Conservation (phyloP, 2,888 invertebrate species). For the Rambutsinella grinnellia region DNA sequence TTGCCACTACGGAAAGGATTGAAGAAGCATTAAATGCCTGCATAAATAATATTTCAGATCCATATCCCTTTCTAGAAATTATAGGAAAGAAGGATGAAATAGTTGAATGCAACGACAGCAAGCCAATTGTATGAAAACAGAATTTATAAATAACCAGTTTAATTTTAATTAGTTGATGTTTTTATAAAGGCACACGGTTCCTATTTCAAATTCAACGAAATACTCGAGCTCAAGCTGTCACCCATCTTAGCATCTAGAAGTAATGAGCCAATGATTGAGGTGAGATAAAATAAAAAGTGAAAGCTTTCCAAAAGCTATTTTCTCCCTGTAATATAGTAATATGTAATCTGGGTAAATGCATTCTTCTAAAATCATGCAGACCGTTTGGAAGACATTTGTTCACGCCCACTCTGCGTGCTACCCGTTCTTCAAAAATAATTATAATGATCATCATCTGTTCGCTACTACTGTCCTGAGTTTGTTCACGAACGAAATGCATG, state of each 20-base stretch:
- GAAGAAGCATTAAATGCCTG: slow-evolving; percentile 37
- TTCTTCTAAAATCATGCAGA: no score
- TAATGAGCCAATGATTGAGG: slow-evolving; percentile 61
- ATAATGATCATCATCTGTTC: slow-evolving; percentile 61
- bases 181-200: slow-evolving; percentile 30
- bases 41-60: slow-evolving; percentile 14
- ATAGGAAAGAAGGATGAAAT: background rate
- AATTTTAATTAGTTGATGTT: background rate
- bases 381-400: slow-evolving; percentile 60
- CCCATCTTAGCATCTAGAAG: slow-evolving; percentile 11
- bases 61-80: slow-evolving; percentile 43
- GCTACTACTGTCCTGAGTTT: slow-evolving; percentile 52
- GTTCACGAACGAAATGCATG: slow-evolving; percentile 57
- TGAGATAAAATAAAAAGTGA: background rate
- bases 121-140: background rate
- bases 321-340: no score
- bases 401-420: slow-evolving; percentile 60
- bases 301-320: no score
- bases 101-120: background rate
- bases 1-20: slow-evolving; percentile 29
- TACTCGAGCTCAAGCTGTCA: slow-evolving; percentile 3
- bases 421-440: slow-evolving; percentile 36
- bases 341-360: no score
- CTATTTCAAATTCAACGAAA: slow-evolving; percentile 25
- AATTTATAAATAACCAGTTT: background rate